Base-by-base conservation (phyloP, 2,888 invertebrate species). In the Aricia artaxerxes region DNA sequence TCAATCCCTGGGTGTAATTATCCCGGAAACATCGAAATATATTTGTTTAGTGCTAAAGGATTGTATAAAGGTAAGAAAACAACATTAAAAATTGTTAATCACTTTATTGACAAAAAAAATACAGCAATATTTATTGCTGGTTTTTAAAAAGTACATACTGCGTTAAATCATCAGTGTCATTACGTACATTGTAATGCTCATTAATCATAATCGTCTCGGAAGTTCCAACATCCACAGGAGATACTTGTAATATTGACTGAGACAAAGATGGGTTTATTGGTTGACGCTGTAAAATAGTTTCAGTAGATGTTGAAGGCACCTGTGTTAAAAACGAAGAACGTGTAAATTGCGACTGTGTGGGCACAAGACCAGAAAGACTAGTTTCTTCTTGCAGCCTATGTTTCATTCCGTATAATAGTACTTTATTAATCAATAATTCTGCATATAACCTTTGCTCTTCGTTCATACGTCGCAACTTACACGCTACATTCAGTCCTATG, bases 11-110 rank as follows among this genome's bases (percentile, higher is more conserved):
- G 40, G 40, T 44, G 40, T 73, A 73, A 73, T 73, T 73, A 40
- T 73, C 73, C 73, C 73, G 38, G 7, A 73, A 73, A 73, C 40
- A 73, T 73, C 73, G 40, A 73, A 73, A 40, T 73, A 40, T 73
- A 73, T 73, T 73, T 73, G 57, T 73, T 73, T 73, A 40, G 40
- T 73, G 40, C 40, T 73, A 40, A 73, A 73, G n/a, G 73, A 73
- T 73, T 73, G 44, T 73, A 40, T 73, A 40, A 73, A 73, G 44
- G 73, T 73, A 73, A 73, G 73, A 5, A 73, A 73, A 73, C 73
- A 38, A 73, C 44, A 73, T 73, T 73, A 40, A 4, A 40, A 40
- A 40, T 73, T 40, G 24, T 73, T 44, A 73, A 40, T 40, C n/a
- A 11, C 40, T 38, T 38, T 44, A 40, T 40, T 73, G 73, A 40